These are phyloP conservation scores for Villa cingulata DNA, from an alignment of 2,888 invertebrate genomes.

Conservation along the genomic window DNA sequence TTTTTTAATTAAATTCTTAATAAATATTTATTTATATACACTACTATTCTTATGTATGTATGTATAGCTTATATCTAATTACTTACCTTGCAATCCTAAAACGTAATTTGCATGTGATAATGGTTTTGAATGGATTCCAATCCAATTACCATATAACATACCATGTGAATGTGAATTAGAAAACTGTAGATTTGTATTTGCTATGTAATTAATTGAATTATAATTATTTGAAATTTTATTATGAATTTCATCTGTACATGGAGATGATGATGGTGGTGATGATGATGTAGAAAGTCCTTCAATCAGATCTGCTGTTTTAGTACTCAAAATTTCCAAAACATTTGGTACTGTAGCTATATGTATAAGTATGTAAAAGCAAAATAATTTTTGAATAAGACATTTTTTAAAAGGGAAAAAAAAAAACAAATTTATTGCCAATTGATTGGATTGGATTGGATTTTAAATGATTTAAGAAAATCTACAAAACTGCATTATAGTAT, in stretches of 20 bases:
- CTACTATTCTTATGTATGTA: background rate
- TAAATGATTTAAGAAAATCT: too few species aligned
- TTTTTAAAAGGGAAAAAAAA: too few species aligned
- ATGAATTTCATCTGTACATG: background rate
- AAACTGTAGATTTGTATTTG: conserved; percentile 8
- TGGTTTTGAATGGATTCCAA: conserved; percentile 26
- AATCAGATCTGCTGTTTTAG: conserved; percentile 15
- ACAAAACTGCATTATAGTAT: background rate
- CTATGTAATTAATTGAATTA: background rate
- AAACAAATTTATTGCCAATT: too few species aligned
- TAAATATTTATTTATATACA: too few species aligned
- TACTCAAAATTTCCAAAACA: conserved; percentile 17
- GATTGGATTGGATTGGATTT: too few species aligned
- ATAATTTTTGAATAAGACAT: too few species aligned
- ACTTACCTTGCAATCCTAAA: conserved; percentile 50
- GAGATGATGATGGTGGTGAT: background rate
- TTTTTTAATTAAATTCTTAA: too few species aligned
- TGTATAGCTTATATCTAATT: background rate
- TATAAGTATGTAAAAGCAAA: too few species aligned
- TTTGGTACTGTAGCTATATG: conserved; percentile 18
- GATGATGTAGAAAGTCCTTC: conserved; percentile 12
- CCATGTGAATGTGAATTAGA: conserved; percentile 14
- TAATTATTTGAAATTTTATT: background rate
- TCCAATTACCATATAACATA: conserved; percentile 24
- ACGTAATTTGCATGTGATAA: conserved; percentile 36